Conservation (phyloP, 2,797 vertebrate species). For the Philypnodon macrostomus region DNA sequence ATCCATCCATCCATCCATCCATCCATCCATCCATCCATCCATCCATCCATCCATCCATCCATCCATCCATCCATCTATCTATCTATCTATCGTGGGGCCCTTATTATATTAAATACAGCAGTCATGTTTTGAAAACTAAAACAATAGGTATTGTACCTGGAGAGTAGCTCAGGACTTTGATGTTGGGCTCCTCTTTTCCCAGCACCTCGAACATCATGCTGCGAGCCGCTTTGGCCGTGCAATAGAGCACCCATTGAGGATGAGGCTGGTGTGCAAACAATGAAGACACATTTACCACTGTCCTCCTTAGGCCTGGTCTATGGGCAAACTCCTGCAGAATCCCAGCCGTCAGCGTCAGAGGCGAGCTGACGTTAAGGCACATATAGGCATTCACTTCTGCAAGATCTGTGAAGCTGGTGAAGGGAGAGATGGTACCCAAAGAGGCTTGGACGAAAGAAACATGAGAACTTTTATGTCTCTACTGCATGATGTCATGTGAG, state of each 20-base stretch:
- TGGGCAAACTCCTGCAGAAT: slow-evolving; percentile 70
- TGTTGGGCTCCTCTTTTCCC: slow-evolving; percentile 73
- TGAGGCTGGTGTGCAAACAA: slow-evolving; percentile 77
- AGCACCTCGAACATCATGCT: slow-evolving; percentile 86
- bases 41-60: too few relatives aligned
- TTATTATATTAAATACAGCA: too few relatives aligned
- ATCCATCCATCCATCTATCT: too few relatives aligned
- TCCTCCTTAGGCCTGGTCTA: slow-evolving; percentile 52
- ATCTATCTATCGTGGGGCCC: too few relatives aligned
- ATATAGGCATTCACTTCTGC: slow-evolving; percentile 75
- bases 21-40: too few relatives aligned
- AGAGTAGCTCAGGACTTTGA: slow-evolving; percentile 85
- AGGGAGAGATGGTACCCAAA: slow-evolving; percentile 79
- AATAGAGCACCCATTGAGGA: slow-evolving; percentile 82
- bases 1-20: too few relatives aligned
- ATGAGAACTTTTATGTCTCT: too few relatives aligned
- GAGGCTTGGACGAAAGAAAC: slow-evolving; percentile 56
- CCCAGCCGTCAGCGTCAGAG: slow-evolving; percentile 74
- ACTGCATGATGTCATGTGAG: too few relatives aligned
- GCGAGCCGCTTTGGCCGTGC: slow-evolving; percentile 80
- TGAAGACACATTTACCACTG: slow-evolving; percentile 82
- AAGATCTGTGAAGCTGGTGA: slow-evolving; percentile 63
- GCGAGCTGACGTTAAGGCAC: slow-evolving; percentile 74
- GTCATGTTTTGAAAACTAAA: too few relatives aligned
- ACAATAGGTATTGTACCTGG: too few relatives aligned